These are phyloP conservation scores for Ptyas mucosa DNA, from an alignment of 2,113 vertebrate genomes.

Conservation along the genomic window DNA sequence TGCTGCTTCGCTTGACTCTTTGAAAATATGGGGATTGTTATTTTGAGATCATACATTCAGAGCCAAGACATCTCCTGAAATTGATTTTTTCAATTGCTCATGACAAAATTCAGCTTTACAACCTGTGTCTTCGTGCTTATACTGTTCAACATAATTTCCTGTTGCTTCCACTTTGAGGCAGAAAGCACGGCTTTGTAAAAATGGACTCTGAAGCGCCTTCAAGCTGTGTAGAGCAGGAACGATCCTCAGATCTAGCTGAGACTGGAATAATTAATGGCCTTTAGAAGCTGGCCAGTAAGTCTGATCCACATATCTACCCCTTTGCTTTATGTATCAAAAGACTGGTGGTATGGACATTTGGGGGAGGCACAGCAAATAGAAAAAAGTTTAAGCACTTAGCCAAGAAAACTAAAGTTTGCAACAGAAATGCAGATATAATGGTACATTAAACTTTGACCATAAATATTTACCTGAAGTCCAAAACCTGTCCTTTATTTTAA, in stretches of 20 bases:
- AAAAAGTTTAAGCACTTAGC: background rate
- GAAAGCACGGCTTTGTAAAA: background rate
- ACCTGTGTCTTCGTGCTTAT: background rate
- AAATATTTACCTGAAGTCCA: background rate
- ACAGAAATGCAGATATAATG: background rate
- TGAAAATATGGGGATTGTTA: background rate
- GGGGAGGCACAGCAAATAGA: background rate
- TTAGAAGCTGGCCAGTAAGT: background rate
- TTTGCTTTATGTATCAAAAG: background rate
- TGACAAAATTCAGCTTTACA: background rate
- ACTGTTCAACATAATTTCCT: slow-evolving; percentile 53
- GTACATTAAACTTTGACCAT: background rate
- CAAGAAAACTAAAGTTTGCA: background rate
- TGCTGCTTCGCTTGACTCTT: background rate
- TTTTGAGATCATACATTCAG: background rate
- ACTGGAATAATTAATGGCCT: background rate
- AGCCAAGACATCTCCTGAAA: background rate
- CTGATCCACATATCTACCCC: background rate
- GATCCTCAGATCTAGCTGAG: background rate
- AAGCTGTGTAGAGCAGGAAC: background rate
- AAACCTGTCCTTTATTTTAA: background rate
- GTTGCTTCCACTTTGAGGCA: slow-evolving; percentile 30
- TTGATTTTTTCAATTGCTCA: background rate
- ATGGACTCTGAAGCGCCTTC: slow-evolving; percentile 24
- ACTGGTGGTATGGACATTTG: too few species aligned